Conservation (phyloP, 1,140 invertebrate species). For the Trichogramma pretiosum region DNA sequence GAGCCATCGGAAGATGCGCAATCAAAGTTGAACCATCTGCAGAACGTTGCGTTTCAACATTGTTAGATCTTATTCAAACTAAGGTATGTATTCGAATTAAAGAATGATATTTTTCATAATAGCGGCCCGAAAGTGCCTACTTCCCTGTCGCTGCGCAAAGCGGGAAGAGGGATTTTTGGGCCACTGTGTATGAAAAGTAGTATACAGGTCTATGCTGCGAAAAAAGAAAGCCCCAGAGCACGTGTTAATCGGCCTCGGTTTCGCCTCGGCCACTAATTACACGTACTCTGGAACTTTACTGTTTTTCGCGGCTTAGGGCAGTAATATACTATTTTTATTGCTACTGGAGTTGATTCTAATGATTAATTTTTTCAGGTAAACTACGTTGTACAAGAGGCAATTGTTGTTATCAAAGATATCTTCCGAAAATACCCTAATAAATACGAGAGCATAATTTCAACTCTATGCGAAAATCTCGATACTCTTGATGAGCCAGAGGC, state of each 20-base stretch:
- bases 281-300: background rate
- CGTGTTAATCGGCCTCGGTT: no score
- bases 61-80: slow-evolving; percentile 98
- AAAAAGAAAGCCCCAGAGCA: no score
- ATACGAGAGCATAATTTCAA: slow-evolving; percentile 99
- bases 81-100: slow-evolving; percentile 63
- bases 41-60: slow-evolving; percentile 94
- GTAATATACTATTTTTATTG: no score
- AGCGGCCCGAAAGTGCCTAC: no score
- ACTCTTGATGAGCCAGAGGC: slow-evolving; percentile 99
- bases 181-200: no score
- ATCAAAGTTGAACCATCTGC: slow-evolving; percentile 99
- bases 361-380: slow-evolving; percentile 57
- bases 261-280: no score
- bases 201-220: no score
- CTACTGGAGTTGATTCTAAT: no score
- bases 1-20: slow-evolving; percentile 97
- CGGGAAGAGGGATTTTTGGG: no score
- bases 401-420: slow-evolving; percentile 99
- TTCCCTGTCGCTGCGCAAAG: no score
- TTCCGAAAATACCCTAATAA: slow-evolving; percentile 99
- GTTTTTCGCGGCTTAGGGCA: no score
- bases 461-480: slow-evolving; percentile 97
- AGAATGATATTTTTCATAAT: slow-evolving; percentile 1
- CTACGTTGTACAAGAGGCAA: slow-evolving; percentile 99